phyloP scores from a whole-genome alignment of 2,888 invertebrate genomes.

The Barypeithes pellucidus region DNA sequence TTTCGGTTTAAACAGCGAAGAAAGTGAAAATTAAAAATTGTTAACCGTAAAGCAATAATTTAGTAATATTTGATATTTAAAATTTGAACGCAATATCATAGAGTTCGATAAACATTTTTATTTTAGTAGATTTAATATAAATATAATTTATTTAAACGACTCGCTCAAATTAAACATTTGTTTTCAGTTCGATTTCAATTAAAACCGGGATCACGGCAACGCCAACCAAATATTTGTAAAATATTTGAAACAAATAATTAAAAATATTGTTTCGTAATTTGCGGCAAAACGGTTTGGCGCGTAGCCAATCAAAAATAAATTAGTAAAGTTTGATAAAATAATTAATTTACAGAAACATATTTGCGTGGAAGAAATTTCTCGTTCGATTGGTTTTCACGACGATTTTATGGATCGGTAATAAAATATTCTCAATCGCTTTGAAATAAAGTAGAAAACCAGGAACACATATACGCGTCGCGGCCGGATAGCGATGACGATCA shows the following conservation, averaged over 20 bases:
- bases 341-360: background rate
- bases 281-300: background rate
- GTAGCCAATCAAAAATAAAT: background rate
- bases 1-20: too few species aligned
- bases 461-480: too few species aligned
- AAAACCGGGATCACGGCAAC: background rate
- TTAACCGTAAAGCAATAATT: too few species aligned
- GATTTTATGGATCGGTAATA: background rate
- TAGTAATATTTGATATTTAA: too few species aligned
- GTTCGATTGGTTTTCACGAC: background rate
- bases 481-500: too few species aligned
- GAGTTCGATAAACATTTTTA: too few species aligned
- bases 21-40: too few species aligned
- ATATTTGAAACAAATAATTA: background rate
- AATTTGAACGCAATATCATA: too few species aligned
- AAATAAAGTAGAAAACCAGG: too few species aligned
- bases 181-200: constrained; percentile 8
- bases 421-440: too few species aligned
- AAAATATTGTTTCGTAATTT: background rate
- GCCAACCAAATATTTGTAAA: constrained; percentile 1
- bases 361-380: background rate
- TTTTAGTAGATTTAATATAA: background rate
- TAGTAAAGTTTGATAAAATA: background rate
- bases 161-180: background rate
- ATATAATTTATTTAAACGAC: background rate